A percentile compares a stretch with the other conserved stretches of the same genome.
phyloP scores from a whole-genome alignment of 2,797 vertebrate genomes.

The Phaenicophaeus curvirostris region DNA sequence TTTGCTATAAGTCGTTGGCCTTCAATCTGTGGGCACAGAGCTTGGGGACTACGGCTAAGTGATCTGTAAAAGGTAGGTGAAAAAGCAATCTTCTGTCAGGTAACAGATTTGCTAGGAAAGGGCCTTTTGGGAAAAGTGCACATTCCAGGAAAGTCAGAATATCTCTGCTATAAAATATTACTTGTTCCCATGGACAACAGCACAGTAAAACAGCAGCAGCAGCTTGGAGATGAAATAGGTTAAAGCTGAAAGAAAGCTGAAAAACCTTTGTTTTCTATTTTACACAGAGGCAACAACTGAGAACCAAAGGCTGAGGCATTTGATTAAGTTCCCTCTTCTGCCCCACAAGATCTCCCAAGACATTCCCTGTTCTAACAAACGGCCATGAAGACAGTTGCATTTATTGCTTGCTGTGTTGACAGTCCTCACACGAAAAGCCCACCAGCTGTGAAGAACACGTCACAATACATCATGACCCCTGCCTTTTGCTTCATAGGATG shows the following conservation, averaged over 20 bases:
- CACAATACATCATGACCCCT: fast-evolving
- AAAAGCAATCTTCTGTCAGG: background rate
- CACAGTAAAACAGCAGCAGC: background rate
- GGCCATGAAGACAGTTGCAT: background rate
- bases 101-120: background rate
- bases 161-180: background rate
- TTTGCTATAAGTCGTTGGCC: background rate
- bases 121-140: background rate
- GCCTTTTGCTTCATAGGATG: background rate
- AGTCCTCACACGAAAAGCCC: background rate
- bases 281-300: background rate
- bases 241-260: background rate
- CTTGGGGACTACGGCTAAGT: background rate
- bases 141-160: background rate
- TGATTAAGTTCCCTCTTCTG: background rate
- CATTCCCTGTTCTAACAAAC: background rate
- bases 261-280: background rate
- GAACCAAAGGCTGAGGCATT: background rate
- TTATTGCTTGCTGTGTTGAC: background rate
- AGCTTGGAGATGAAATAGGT: background rate
- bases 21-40: background rate
- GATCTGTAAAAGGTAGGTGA: background rate
- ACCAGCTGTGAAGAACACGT: background rate
- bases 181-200: background rate
- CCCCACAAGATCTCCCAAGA: background rate